Percentiles rank a stretch among this genome's conserved stretches.
Conservation (phyloP, 92 coral and sea anemone genomes). For the Meandrina meandrites region DNA sequence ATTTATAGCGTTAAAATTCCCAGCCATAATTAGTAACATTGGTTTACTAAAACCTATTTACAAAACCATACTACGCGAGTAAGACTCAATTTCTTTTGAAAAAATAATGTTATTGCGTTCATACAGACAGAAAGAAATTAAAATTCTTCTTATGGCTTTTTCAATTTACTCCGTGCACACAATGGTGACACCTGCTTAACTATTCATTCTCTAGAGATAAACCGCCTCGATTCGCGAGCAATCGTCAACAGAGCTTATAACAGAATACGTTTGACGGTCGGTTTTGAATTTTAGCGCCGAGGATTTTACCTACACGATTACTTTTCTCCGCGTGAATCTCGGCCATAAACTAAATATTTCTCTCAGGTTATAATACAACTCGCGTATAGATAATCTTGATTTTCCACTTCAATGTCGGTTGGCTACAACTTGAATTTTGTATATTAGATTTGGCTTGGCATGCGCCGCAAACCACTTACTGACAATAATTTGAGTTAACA, state of each 20-base stretch:
- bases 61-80: background rate
- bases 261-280: background rate
- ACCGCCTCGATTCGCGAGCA: background rate
- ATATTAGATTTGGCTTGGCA: background rate
- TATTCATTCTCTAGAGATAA: background rate
- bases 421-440: background rate
- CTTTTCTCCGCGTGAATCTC: background rate
- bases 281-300: too few relatives aligned
- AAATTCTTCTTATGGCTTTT: background rate
- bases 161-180: background rate
- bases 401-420: background rate
- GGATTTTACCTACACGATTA: background rate
- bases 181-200: background rate
- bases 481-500: background rate
- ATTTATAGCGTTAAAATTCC: background rate
- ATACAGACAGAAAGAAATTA: conserved; percentile 16
- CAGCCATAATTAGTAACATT: conserved; percentile 1
- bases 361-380: background rate
- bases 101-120: conserved; percentile 14
- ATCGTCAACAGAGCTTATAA: background rate
- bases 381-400: background rate
- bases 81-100: conserved; percentile 1
- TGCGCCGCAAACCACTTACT: background rate
- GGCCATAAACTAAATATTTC: background rate
- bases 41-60: background rate